These are phyloP conservation scores for Drosophila bocki DNA, from an alignment of 1,140 invertebrate genomes.

Conservation along the genomic window DNA sequence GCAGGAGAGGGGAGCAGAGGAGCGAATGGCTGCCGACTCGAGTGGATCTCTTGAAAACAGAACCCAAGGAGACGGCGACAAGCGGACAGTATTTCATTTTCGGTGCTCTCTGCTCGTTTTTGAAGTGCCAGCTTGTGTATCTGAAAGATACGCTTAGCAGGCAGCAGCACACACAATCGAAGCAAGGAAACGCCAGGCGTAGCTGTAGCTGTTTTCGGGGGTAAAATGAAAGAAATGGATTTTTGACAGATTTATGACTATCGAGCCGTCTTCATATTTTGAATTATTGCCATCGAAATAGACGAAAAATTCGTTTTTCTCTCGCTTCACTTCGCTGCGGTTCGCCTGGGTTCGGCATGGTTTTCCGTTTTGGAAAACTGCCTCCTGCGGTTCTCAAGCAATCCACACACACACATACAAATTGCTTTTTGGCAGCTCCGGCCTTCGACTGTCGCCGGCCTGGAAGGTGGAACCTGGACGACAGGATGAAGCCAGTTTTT, in stretches of 20 bases:
- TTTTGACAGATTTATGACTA: conserved; percentile 85
- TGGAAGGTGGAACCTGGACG: conserved; percentile 17
- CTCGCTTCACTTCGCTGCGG: conserved; percentile 39
- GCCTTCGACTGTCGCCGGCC: conserved; percentile 28
- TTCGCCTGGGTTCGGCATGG: conserved; percentile 27
- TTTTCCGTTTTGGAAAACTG: conserved; percentile 50
- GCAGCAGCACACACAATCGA: conserved; percentile 58
- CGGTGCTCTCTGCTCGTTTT: conserved; percentile 43
- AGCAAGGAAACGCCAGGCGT: conserved; percentile 70
- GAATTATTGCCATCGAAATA: conserved; percentile 85
- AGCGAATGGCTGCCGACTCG: conserved; percentile 45
- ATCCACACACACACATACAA: conserved; percentile 19
- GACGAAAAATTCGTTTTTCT: conserved; percentile 78
- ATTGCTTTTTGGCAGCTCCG: conserved; percentile 50
- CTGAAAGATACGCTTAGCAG: conserved; percentile 82
- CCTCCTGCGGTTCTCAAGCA: conserved; percentile 45
- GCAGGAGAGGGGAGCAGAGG: conserved; percentile 25
- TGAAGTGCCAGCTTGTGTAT: conserved; percentile 82
- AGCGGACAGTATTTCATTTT: conserved; percentile 63
- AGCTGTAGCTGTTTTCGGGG: conserved; percentile 66
- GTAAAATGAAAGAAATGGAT: conserved; percentile 85
- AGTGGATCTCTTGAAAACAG: conserved; percentile 66
- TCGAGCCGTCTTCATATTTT: conserved; percentile 84
- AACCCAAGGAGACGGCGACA: conserved; percentile 75
- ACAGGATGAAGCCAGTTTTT: conserved; percentile 26